Evolutionary conservation across 2,113 vertebrate genomes (phyloP), one percentile per base, ranked within the genome.

Genomic region (Salminus brasiliensis): DNA sequence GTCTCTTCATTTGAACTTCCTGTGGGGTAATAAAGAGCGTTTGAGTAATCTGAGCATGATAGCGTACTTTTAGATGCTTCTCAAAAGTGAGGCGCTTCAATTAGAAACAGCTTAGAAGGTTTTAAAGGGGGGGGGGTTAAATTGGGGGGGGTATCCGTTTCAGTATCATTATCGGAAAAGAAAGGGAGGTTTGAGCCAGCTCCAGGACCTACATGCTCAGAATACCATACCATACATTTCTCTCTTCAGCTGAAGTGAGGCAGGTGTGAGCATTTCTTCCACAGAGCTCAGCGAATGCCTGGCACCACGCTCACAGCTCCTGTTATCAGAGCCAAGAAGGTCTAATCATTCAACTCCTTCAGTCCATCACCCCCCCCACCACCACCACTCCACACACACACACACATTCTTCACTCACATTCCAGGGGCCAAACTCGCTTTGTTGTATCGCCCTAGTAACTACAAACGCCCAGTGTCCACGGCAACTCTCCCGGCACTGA

Each of bases 361-460:
- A 86, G 79, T 10, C 76, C 78, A 81, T 59, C 76, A 75, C 27
- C 71, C 34, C 32, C 21, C 30, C 32, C 12, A 16, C 45, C 3
- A 12, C 15, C 45, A 47, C 67, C 5, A 63, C 5, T 39, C 52
- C 32, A 7, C 52, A 23, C 27, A 47, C 39, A 59, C 59, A 62
- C 59, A 62, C 34, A 36, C 32, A 84, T 72, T 89, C 85, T 86
- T 81, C 74, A 80, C 84, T 81, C 84, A 81, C 91, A 93, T 93
- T 93, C 93, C 89, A 88, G 62, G 79, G 77, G 81, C 87, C 87
- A 84, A 83, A 88, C 90, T 88, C 15, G 88, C 90, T 92, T 92
- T 93, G 89, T 92, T 90, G 85, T 77, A 83, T 55, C 78, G 75
- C 91, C 87, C 86, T 90, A 87, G 90, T 86, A 90, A 93, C 90